phyloP scores from a whole-genome alignment of 2,113 vertebrate species.

The Axis porcinus region DNA sequence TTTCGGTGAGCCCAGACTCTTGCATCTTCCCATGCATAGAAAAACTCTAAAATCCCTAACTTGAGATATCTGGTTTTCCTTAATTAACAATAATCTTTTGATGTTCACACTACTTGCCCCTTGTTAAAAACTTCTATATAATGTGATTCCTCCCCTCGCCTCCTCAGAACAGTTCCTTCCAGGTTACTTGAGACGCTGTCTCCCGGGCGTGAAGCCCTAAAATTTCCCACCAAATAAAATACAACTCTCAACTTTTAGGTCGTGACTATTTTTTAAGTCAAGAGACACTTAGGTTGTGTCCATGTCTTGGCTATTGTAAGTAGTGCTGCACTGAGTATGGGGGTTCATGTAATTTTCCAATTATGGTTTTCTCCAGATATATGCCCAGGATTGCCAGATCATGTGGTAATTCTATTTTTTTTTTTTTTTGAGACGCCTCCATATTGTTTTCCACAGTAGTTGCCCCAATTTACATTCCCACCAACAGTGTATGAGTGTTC shows the following conservation, averaged over 20 bases:
- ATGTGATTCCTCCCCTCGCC: neutral
- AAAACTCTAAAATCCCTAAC: neutral
- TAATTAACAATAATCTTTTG: neutral
- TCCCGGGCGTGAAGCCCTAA: neutral
- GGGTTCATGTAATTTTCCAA: neutral
- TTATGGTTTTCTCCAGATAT: neutral
- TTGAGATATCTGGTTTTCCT: neutral
- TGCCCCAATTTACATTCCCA: neutral
- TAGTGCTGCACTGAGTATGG: neutral
- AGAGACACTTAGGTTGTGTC: neutral
- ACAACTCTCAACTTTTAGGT: neutral
- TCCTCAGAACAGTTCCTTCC: neutral
- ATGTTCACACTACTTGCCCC: neutral
- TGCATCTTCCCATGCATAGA: neutral
- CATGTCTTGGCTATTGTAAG: neutral
- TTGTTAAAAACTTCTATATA: neutral
- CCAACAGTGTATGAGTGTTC: neutral
- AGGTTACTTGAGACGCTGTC: neutral
- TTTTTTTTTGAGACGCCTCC: neutral
- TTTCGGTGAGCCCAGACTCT: neutral
- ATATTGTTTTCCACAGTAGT: neutral
- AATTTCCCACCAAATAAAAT: neutral
- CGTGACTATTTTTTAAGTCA: neutral
- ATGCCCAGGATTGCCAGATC: neutral
- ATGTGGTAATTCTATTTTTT: neutral